Conservation (phyloP, 2,888 invertebrate species). For the Leptura quadrifasciata region DNA sequence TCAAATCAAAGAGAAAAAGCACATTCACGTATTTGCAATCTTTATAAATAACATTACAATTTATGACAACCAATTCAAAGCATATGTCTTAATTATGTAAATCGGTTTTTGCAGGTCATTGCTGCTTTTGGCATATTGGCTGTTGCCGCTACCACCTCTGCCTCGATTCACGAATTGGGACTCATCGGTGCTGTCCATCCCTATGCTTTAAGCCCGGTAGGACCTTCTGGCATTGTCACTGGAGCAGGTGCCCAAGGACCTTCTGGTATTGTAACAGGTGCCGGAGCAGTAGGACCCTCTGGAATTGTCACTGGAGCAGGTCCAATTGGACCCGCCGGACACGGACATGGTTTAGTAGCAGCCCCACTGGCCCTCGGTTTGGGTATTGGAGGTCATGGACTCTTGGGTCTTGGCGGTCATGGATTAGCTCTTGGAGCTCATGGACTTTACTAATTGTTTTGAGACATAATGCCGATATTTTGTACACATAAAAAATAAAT, state of each 20-base stretch:
- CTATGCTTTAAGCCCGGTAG: constrained; percentile 34
- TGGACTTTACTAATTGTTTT: neutral
- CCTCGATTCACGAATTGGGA: constrained; percentile 41
- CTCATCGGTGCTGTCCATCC: neutral
- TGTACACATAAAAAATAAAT: neutral
- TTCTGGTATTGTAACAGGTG: constrained; percentile 46
- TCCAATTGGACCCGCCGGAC: constrained; percentile 10
- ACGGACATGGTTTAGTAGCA: constrained; percentile 35
- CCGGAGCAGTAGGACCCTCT: constrained; percentile 10
- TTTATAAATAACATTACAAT: too few relatives aligned
- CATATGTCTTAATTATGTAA: too few relatives aligned
- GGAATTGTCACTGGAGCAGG: constrained; percentile 7
- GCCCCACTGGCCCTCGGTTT: constrained; percentile 37
- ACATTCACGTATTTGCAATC: too few relatives aligned
- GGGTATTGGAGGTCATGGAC: constrained; percentile 27
- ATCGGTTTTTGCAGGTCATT: neutral
- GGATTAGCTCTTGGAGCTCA: constrained; percentile 6
- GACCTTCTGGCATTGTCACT: constrained; percentile 52
- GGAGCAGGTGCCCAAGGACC: constrained; percentile 55
- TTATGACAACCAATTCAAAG: too few relatives aligned
- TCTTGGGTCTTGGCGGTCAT: constrained; percentile 21
- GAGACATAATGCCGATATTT: neutral
- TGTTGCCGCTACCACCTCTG: constrained; percentile 44
- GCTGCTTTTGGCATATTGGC: constrained; percentile 40
- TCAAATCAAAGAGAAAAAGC: too few relatives aligned